Percentiles rank a stretch among this genome's conserved stretches.
These are phyloP conservation scores for Sweltsa coloradensis DNA, from an alignment of 1,140 invertebrate species.

Conservation along the genomic window DNA sequence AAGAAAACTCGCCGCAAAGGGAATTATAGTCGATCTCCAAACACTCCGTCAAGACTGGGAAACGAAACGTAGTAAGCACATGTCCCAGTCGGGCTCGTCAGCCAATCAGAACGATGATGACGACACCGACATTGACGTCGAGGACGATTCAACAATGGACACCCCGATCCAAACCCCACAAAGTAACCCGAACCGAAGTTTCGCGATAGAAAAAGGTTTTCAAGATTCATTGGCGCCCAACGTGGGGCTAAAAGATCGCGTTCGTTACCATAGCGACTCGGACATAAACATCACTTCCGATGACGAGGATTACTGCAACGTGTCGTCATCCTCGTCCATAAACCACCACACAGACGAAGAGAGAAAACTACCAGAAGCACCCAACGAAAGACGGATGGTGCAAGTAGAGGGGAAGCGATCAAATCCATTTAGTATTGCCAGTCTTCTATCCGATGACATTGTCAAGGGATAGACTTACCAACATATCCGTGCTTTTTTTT, in stretches of 20 bases:
- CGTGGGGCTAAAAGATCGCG: no score
- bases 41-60: slow-evolving; percentile 67
- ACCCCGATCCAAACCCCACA: slow-evolving; percentile 5
- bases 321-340: background rate
- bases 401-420: background rate
- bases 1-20: slow-evolving; percentile 77
- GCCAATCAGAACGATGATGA: slow-evolving; percentile 32
- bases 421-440: slow-evolving; percentile 1
- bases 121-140: slow-evolving; percentile 13
- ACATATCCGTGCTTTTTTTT: no score
- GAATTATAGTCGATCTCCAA: slow-evolving; percentile 75
- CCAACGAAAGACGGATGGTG: background rate
- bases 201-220: no score
- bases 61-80: slow-evolving; percentile 17
- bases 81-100: slow-evolving; percentile 36
- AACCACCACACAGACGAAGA: background rate
- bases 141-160: slow-evolving; percentile 12
- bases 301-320: background rate
- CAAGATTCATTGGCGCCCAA: no score
- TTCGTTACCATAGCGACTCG: no score
- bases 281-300: slow-evolving; percentile 11
- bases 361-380: background rate
- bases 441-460: background rate
- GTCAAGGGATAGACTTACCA: background rate
- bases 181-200: no score